These are phyloP conservation scores for Vidua chalybeata DNA, from an alignment of 2,113 vertebrate genomes.

Conservation along the genomic window DNA sequence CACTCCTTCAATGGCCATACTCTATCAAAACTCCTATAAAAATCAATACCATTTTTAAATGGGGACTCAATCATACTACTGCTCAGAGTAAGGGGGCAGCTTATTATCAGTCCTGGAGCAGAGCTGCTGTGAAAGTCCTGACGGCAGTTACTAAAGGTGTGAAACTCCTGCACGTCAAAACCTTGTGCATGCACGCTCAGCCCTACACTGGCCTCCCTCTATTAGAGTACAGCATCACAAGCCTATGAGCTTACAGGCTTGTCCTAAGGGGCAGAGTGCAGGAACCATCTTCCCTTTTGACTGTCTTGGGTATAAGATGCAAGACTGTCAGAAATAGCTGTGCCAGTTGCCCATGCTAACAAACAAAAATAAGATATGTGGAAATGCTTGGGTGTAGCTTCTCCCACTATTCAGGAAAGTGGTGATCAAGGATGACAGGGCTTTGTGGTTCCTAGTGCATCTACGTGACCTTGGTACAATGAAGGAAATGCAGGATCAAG, in stretches of 20 bases:
- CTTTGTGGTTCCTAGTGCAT: background rate
- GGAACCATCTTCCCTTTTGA: background rate
- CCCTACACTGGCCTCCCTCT: background rate
- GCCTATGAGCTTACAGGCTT: background rate
- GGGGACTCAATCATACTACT: background rate
- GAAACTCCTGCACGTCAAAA: background rate
- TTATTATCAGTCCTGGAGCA: background rate
- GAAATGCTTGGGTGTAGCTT: background rate
- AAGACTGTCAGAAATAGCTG: background rate
- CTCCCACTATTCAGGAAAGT: background rate
- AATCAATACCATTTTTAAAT: constrained; percentile 35
- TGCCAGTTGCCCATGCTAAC: background rate
- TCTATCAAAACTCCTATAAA: constrained; percentile 23
- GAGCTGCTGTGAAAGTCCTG: background rate
- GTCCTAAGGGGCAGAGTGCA: background rate
- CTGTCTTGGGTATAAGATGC: background rate
- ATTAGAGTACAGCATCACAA: background rate
- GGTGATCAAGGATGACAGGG: background rate
- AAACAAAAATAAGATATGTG: background rate
- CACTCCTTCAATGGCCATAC: background rate
- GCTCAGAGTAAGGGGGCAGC: background rate
- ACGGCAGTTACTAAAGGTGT: background rate
- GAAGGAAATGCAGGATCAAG: background rate
- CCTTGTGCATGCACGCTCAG: background rate
- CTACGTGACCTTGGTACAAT: background rate